These are phyloP conservation scores for Hydropotes inermis DNA, from an alignment of 2,113 vertebrate species.

Conservation along the genomic window DNA sequence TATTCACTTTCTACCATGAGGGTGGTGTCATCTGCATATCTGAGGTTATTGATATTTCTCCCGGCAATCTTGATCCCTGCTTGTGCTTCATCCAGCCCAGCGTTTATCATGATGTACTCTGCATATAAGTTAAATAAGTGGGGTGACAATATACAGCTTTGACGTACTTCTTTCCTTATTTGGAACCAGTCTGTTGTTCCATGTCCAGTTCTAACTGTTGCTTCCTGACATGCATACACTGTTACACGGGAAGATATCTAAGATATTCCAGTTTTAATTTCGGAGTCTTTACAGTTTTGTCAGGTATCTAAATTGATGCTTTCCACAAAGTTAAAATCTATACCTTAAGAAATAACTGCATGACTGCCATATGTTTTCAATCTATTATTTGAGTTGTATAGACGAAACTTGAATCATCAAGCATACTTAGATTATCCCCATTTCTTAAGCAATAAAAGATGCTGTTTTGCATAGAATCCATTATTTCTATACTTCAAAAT, in stretches of 20 bases:
- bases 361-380: background rate
- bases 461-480: background rate
- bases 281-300: background rate
- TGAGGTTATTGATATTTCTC: background rate
- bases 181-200: background rate
- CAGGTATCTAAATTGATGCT: background rate
- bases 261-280: background rate
- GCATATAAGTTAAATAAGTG: background rate
- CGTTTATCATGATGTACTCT: background rate
- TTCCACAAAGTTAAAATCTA: constrained; percentile 11
- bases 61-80: background rate
- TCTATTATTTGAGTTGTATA: background rate
- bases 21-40: background rate
- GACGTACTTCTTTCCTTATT: background rate
- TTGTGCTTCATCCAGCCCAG: background rate
- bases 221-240: background rate
- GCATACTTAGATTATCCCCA: background rate
- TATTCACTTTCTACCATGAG: background rate
- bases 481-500: background rate
- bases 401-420: background rate
- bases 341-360: background rate
- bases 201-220: background rate
- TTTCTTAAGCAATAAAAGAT: constrained; percentile 11
- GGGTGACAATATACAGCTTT: background rate
- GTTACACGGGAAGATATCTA: background rate